Base-by-base conservation (phyloP, 2,888 invertebrate species). In the Teinopalpus imperialis region DNA sequence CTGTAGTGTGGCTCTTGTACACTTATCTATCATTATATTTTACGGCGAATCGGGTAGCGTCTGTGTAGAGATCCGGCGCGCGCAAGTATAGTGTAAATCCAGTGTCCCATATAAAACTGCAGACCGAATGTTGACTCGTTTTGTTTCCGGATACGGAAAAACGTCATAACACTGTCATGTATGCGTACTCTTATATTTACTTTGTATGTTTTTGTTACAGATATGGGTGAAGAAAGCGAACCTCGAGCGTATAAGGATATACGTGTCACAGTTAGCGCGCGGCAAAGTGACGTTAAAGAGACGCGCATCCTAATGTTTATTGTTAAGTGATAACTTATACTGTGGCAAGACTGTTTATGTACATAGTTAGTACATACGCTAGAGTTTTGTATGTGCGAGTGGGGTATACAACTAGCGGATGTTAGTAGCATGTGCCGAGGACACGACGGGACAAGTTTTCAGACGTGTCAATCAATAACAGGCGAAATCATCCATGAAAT, bases 281-380 rank as follows among this genome's bases (percentile, higher is more conserved):
- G 97, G 97, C 9, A 97, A 97, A 88, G 93, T 96, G 69, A 93
- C 95, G 12, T 93, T 98, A 61, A 96, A 97, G 70, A 90, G 97
- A 57, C 91, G 97, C 60, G 96, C 96, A 8, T 94, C 94, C 30
- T 95, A 91, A 73, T 54, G 16, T 30, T 29, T 10, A 13, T 6
- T 18, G 30, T 41, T 37, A 34, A 49, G 49, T 54, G 57, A 16
- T 45, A 44, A 41, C 3, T 30, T 39, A 24, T 30, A 18, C 36
- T 4, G 36, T 47, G 37, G n/a, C 24, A 16, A 32, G 44, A 39
- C 45, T 45, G 39, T 27, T 21, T 29, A 27, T 52, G 50, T 47
- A 53, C 52, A 46, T 50, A 52, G 48, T 48, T 48, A 53, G 54
- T 54, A 49, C 43, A 40, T 40, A 27, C 20, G 45, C 47, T 52